Evolutionary conservation across 1,140 invertebrate species (phyloP), one percentile per base, ranked within the genome.

Genomic region (Diprion similis): DNA sequence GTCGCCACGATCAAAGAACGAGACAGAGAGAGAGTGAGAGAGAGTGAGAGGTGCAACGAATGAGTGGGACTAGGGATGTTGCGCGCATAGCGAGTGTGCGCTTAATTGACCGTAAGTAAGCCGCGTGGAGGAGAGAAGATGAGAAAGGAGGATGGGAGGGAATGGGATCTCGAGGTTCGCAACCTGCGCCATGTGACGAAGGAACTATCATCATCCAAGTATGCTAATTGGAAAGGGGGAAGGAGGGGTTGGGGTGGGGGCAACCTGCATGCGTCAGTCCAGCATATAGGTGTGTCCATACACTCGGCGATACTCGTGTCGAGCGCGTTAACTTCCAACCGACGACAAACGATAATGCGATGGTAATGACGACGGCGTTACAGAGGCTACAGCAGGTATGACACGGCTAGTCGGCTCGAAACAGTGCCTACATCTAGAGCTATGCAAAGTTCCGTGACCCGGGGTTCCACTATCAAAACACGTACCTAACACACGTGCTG

Each of bases 101-200:
- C 11, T 59, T 59, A 59, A 59, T 59, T 59, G 51, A 59, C 51
- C 51, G 51, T 59, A 59, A 59, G 51, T 59, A 59, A 59, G 51
- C n/a, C 11, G 51, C 51, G 51, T 59, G 7, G 51, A 7, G 51
- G 24, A 37, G 24, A 37, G 24, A 37, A 37, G 24, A 37, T 59
- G 11, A 59, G 51, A 8, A 59, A 59, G 51, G 51, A 17, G 51
- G 9, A 59, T 59, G 24, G 24, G 24, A 37, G 2, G 24, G 24
- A 0, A 37, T 37, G 24, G 6, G 24, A 37, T 37, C 24, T 6
- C 24, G 24, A 37, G 24, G 24, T 6, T 6, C 24, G 24, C 24
- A 37, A 17, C 51, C 51, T 15, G n/a, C 11, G 51, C 11, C 51
- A 59, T n/a, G 51, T 8, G 51, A 59, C 51, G 51, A 59, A 59